A percentile compares a stretch with the other conserved stretches of the same genome.
These are phyloP conservation scores for Silurus lanzhouensis DNA, from an alignment of 2,797 vertebrate species.

Conservation along the genomic window DNA sequence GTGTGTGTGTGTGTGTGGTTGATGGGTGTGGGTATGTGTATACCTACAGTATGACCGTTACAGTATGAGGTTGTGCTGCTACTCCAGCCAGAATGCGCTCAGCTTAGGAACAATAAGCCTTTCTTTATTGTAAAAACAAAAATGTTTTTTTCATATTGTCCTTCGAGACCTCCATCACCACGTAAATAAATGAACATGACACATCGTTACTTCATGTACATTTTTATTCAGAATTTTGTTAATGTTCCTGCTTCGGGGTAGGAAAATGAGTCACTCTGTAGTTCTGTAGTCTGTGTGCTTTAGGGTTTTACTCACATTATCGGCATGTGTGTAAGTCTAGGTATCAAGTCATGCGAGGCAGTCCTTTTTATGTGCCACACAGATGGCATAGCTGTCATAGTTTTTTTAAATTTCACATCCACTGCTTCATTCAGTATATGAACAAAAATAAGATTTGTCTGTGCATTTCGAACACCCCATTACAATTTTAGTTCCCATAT, in stretches of 20 bases:
- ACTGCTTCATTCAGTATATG: background rate
- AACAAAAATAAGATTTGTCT: too few relatives aligned
- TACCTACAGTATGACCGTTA: background rate
- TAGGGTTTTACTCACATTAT: background rate
- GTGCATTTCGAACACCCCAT: too few relatives aligned
- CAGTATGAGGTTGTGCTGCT: background rate
- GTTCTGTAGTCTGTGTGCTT: background rate
- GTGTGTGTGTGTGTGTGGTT: slow-evolving; percentile 3
- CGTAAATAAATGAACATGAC: background rate
- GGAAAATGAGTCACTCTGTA: slow-evolving; percentile 22
- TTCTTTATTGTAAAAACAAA: slow-evolving; percentile 4
- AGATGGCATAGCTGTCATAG: background rate
- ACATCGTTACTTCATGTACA: background rate
- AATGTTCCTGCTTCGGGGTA: background rate
- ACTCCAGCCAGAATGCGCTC: background rate
- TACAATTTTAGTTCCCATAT: too few relatives aligned
- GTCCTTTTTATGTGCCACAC: background rate
- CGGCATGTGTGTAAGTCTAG: slow-evolving; percentile 6
- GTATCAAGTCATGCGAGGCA: slow-evolving; percentile 11
- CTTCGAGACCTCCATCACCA: background rate
- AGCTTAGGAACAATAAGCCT: background rate
- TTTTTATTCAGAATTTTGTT: background rate
- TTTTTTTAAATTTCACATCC: background rate
- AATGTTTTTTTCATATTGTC: background rate
- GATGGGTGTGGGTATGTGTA: slow-evolving; percentile 12